A percentile compares a stretch with the other conserved stretches of the same genome.
Conservation (phyloP, 37 sponge, comb jelly and placozoan genomes). For the Bolinopsis microptera region DNA sequence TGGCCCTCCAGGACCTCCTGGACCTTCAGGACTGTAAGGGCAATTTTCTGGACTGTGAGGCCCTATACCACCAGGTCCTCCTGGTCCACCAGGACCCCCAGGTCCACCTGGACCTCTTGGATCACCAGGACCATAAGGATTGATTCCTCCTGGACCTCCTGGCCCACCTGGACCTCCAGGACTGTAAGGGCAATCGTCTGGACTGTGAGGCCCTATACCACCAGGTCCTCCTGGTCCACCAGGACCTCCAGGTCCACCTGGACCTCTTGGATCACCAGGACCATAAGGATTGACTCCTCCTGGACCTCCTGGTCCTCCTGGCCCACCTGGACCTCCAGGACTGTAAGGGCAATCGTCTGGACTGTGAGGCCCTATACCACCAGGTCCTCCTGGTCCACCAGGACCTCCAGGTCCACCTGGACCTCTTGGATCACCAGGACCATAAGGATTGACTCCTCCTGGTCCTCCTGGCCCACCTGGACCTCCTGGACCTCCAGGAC, state of each 20-base stretch:
- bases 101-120: not conserved
- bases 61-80: not conserved
- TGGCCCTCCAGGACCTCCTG: slow-evolving; percentile 33
- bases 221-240: slow-evolving; percentile 17
- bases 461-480: too few relatives aligned
- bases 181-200: too few relatives aligned
- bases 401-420: not conserved
- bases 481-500: too few relatives aligned
- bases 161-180: slow-evolving; percentile 33
- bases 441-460: too few relatives aligned
- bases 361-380: not conserved
- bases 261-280: not conserved
- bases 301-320: not conserved
- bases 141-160: not conserved
- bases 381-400: not conserved
- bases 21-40: not conserved
- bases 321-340: not conserved
- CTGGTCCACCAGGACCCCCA: slow-evolving; percentile 31
- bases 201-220: too few relatives aligned
- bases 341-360: not conserved
- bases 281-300: too few relatives aligned
- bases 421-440: too few relatives aligned
- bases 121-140: not conserved
- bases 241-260: not conserved
- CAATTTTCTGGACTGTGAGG: not conserved